A percentile compares a stretch with the other conserved stretches of the same genome.
Evolutionary conservation across 1,140 invertebrate species (phyloP).

Genomic region (Brachionus koreanus): DNA sequence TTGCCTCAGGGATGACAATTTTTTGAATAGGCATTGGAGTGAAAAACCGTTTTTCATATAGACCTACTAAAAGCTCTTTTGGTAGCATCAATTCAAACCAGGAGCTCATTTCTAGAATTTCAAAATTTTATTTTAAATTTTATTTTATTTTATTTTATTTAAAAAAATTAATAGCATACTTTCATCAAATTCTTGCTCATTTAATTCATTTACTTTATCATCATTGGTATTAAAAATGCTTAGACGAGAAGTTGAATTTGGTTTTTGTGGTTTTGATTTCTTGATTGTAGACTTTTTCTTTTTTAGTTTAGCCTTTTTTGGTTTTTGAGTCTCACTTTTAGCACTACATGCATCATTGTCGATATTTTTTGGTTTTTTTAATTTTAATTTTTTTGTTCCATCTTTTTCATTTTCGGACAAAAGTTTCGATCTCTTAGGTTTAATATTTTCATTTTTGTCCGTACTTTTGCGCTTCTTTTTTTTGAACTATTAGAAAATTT

Average conservation of each 20-base stretch:
- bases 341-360: neutral
- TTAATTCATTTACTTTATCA: neutral
- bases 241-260: constrained; percentile 8
- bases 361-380: neutral
- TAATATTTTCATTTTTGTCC: neutral
- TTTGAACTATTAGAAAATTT: neutral
- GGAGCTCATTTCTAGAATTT: neutral
- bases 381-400: neutral
- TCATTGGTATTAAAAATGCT: neutral
- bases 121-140: no score
- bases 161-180: neutral
- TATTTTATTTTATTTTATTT: neutral
- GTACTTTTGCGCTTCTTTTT: constrained; percentile 15
- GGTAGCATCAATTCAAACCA: constrained; percentile 40
- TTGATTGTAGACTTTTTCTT: neutral
- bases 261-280: constrained; percentile 11
- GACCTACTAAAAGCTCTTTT: constrained; percentile 8
- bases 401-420: neutral
- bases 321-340: neutral
- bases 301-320: neutral
- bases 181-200: neutral
- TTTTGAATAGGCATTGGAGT: constrained; percentile 39
- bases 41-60: constrained; percentile 33
- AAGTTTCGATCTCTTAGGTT: neutral
- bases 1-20: constrained; percentile 28